A percentile compares a stretch with the other conserved stretches of the same genome.
Evolutionary conservation across 2,113 vertebrate species (phyloP).

Genomic region (Pterocles gutturalis): DNA sequence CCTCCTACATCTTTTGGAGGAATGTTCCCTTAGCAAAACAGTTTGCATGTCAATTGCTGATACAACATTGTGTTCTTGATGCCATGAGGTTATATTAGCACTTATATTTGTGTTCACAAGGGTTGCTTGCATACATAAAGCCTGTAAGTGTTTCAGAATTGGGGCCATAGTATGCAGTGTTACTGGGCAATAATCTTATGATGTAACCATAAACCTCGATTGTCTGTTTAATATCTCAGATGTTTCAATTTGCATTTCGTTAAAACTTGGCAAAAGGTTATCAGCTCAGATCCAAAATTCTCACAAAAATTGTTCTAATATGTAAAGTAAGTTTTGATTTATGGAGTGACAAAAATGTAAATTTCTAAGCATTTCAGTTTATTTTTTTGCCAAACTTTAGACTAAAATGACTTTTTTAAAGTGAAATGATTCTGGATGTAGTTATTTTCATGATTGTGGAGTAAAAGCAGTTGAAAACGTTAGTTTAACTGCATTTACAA

Average conservation of each 20-base stretch:
- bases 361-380: conserved; percentile 81
- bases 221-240: conserved; percentile 84
- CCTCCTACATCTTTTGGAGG: conserved; percentile 57
- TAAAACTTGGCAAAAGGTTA: conserved; percentile 86
- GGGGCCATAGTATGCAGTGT: conserved; percentile 54
- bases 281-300: conserved; percentile 81
- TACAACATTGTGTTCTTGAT: conserved; percentile 43
- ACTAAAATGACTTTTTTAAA: conserved; percentile 74
- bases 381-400: conserved; percentile 82
- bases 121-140: conserved; percentile 33
- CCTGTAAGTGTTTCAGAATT: not conserved
- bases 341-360: conserved; percentile 89
- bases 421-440: conserved; percentile 44
- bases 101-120: conserved; percentile 45
- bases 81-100: conserved; percentile 43
- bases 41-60: conserved; percentile 65
- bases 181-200: conserved; percentile 75
- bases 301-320: conserved; percentile 83
- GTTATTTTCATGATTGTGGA: conserved; percentile 53
- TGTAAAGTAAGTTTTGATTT: conserved; percentile 88
- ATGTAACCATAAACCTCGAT: conserved; percentile 79
- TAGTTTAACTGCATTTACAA: conserved; percentile 58
- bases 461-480: conserved; percentile 42
- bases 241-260: conserved; percentile 86
- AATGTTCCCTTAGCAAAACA: conserved; percentile 67